Evolutionary conservation across 2,888 invertebrate genomes (phyloP).

Genomic region (Psylliodes chrysocephalus): DNA sequence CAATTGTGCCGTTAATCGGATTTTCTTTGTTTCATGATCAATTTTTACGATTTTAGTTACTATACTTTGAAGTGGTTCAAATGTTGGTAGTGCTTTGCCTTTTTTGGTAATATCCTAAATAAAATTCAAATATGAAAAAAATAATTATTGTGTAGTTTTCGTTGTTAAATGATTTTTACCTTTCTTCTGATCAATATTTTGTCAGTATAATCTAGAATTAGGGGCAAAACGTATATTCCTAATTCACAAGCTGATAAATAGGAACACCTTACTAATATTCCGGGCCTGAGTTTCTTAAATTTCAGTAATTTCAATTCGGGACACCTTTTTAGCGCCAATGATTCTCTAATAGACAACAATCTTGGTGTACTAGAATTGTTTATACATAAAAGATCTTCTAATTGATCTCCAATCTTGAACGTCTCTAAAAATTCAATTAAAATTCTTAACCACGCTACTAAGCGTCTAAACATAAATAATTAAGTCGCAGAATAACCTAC

Average conservation of each 20-base stretch:
- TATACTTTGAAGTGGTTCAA: slow-evolving; percentile 52
- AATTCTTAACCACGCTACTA: no score
- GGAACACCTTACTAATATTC: slow-evolving; percentile 53
- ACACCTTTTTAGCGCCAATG: slow-evolving; percentile 40
- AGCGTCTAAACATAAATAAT: no score
- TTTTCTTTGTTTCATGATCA: slow-evolving; percentile 37
- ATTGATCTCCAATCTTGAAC: slow-evolving; percentile 51
- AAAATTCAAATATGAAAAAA: no score
- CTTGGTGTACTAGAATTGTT: slow-evolving; percentile 39
- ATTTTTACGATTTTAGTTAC: slow-evolving; percentile 50
- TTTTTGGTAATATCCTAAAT: slow-evolving; percentile 42
- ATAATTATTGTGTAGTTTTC: no score
- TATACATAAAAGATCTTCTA: slow-evolving; percentile 56
- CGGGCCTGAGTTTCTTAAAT: slow-evolving; percentile 48
- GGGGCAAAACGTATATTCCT: slow-evolving; percentile 52
- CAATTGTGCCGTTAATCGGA: slow-evolving; percentile 58
- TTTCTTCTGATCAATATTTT: slow-evolving; percentile 50
- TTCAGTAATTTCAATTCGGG: slow-evolving; percentile 42
- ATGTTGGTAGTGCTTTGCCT: slow-evolving; percentile 39
- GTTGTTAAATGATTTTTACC: slow-evolving; percentile 41
- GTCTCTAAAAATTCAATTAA: slow-evolving; percentile 48
- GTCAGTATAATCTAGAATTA: slow-evolving; percentile 50
- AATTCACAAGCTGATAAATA: slow-evolving; percentile 45
- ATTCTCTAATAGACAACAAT: slow-evolving; percentile 55
- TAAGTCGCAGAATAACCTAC: no score